These are phyloP conservation scores for Patella pellucida DNA, from an alignment of 2,888 invertebrate species.

Conservation along the genomic window DNA sequence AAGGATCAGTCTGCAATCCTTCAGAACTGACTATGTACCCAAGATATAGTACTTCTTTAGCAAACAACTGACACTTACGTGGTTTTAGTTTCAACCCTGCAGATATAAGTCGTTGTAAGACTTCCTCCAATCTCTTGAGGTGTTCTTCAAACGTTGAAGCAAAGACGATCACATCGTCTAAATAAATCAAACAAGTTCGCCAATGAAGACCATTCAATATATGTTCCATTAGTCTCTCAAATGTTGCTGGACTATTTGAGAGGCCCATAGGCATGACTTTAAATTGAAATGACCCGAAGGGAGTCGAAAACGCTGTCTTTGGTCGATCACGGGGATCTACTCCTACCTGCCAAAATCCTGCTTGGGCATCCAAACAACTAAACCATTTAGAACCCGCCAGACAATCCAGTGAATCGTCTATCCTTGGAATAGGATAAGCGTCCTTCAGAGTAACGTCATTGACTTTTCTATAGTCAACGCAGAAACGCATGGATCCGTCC, in stretches of 20 bases:
- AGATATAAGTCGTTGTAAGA: neutral
- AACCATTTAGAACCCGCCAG: neutral
- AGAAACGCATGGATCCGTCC: too few species aligned
- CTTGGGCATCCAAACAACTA: conserved; percentile 10
- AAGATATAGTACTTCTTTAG: neutral
- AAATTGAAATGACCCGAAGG: conserved; percentile 14
- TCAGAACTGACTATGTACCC: too few species aligned
- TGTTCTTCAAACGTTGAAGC: conserved; percentile 16
- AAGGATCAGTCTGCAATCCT: too few species aligned
- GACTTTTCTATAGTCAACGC: neutral
- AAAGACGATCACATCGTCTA: conserved; percentile 15
- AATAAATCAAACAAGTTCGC: conserved; percentile 12
- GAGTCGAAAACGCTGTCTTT: conserved; percentile 17
- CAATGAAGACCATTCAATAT: conserved; percentile 20
- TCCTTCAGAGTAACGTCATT: neutral
- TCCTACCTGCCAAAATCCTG: conserved; percentile 16
- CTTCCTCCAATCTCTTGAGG: neutral
- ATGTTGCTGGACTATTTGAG: conserved; percentile 11
- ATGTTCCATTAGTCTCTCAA: conserved; percentile 21
- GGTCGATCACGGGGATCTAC: conserved; percentile 5
- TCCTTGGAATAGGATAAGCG: neutral
- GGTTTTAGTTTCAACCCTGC: too few species aligned
- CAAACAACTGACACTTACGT: too few species aligned
- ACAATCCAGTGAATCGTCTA: neutral
- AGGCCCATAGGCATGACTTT: conserved; percentile 9